Evolutionary conservation across 2,113 vertebrate species (phyloP).

Genomic region (Urocynchramus pylzowi): DNA sequence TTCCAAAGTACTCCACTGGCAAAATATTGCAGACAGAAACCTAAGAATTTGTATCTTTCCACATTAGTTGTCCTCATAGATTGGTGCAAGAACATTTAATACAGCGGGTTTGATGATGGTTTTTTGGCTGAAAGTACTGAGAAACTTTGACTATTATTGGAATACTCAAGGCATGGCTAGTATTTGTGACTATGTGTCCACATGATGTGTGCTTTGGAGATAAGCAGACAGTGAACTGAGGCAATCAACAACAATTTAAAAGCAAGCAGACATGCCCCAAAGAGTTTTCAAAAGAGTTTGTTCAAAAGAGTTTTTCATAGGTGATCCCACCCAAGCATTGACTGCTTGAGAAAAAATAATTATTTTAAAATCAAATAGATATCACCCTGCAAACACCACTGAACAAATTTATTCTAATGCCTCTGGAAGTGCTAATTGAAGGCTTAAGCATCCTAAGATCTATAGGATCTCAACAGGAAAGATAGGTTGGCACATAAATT

Average conservation of each 20-base stretch:
- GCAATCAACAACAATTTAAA: not conserved
- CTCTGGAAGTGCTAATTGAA: not conserved
- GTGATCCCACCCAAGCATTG: not conserved
- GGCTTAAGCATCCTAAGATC: not conserved
- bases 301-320: not conserved
- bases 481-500: not conserved
- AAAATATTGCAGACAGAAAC: not conserved
- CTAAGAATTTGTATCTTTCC: not conserved
- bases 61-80: not conserved
- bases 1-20: not conserved
- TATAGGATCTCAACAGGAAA: not conserved
- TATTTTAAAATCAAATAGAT: not conserved
- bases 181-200: not conserved
- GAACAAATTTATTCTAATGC: not conserved
- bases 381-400: not conserved
- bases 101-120: fast-evolving
- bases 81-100: not conserved
- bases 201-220: not conserved
- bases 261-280: not conserved
- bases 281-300: not conserved
- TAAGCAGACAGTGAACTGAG: not conserved
- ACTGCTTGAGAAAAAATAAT: not conserved
- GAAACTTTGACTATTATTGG: not conserved
- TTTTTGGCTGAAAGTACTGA: not conserved
- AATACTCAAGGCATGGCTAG: not conserved